Base-by-base conservation (phyloP, 1,140 invertebrate genomes). In the Acromyrmex echinatior region DNA sequence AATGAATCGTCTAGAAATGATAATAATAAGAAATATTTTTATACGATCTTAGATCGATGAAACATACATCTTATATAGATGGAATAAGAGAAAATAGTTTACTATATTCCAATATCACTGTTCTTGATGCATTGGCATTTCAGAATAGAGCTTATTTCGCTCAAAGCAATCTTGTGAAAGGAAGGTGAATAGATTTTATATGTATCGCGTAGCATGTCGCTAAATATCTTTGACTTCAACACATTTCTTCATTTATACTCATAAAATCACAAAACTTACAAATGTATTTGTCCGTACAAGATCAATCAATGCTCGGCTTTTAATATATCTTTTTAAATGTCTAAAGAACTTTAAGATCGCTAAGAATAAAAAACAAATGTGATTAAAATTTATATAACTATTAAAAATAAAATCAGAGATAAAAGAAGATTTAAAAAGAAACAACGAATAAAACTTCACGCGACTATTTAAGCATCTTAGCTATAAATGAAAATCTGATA, bases 21-120 rank as follows among this genome's bases (percentile, higher is more conserved):
- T 45, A 9, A 78, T 5, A 49, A 49, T 31, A 82, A 66, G 2
- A 39, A 21, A 39, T 62, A 18, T 58, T 82, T 21, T 66, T 25
- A 3, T n/a, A 31, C 6, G 3, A 78, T 65, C 0, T 58, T 35
- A 7, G 6, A 51, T 53, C 31, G 39, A 63, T 28, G 9, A 65
- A 2, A 65, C 14, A 65, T 49, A 65, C 77, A 79, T 45, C 12
- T 35, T 49, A 73, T 28, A 73, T 70, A 60, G 53, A 68, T 45
- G 56, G 58, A 35, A 25, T 18, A 25, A 18, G 65, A 14, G 56
- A 35, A 87, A 91, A 84, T 91, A 90, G 74, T 88, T 90, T 86
- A 80, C 62, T 91, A 88, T 93, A 25, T 92, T 93, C 89, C 92
- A 92, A 93, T 93, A 90, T 90, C 88, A 91, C 91, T 89, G 87